Evolutionary conservation across 1,140 invertebrate genomes (phyloP).

Genomic region (Lamellibrachia luymesi): DNA sequence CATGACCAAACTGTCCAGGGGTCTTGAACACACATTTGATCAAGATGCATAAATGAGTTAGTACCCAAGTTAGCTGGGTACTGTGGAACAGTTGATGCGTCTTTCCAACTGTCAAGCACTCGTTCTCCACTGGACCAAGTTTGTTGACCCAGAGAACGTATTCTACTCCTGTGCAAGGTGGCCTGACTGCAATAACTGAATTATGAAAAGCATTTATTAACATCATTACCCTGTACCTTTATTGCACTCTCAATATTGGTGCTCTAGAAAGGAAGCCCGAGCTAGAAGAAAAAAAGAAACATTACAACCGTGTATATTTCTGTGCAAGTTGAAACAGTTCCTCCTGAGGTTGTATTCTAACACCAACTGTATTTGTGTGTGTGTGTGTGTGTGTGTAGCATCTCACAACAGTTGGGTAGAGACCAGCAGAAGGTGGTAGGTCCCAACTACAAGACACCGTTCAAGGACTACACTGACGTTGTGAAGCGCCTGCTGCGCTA

Average conservation of each 20-base stretch:
- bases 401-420: slow-evolving; percentile 74
- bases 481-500: slow-evolving; percentile 77
- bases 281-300: not conserved
- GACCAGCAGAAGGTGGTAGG: slow-evolving; percentile 76
- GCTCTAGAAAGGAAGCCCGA: not conserved
- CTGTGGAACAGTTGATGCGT: no score
- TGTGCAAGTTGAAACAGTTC: not conserved
- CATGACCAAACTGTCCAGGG: no score
- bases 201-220: no score
- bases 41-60: no score
- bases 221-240: not conserved
- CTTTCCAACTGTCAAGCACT: no score
- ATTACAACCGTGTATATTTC: not conserved
- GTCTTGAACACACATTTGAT: no score
- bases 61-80: no score
- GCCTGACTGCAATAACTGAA: no score
- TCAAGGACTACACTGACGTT: slow-evolving; percentile 72
- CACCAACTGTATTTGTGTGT: slow-evolving; percentile 32
- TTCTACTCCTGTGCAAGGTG: no score
- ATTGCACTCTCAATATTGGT: not conserved
- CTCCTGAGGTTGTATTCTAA: not conserved
- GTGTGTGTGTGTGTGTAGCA: slow-evolving; percentile 54
- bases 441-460: slow-evolving; percentile 76
- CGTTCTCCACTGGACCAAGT: no score
- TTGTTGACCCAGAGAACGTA: no score